A percentile compares a stretch with the other conserved stretches of the same genome.
Evolutionary conservation across 2,888 invertebrate species (phyloP).

Genomic region (Amblyjoppa fuscipennis): DNA sequence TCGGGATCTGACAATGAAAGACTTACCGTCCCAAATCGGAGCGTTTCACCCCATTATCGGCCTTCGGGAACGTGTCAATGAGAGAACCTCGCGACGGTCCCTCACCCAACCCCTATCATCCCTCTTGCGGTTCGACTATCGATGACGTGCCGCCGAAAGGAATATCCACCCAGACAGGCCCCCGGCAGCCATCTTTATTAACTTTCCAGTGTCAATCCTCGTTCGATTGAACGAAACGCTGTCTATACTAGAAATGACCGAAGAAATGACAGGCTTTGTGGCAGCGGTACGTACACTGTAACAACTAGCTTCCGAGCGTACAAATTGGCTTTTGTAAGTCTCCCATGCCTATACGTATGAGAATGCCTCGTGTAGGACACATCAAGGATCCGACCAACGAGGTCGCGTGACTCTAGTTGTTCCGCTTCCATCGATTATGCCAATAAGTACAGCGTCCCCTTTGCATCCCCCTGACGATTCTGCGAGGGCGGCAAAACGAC

Average conservation of each 20-base stretch:
- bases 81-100: no score
- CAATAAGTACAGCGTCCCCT: constrained; percentile 50
- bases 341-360: constrained; percentile 17
- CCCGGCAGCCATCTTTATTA: not conserved
- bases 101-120: not conserved
- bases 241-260: not conserved
- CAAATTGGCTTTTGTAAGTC: constrained; percentile 15
- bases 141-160: not conserved
- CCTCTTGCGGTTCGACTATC: not conserved
- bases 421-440: constrained; percentile 54
- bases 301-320: not conserved
- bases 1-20: not conserved
- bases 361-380: not conserved
- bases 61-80: no score
- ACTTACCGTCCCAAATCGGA: not conserved
- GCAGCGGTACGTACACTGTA: not conserved
- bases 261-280: constrained; percentile 6
- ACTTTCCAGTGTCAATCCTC: constrained; percentile 12
- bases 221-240: not conserved
- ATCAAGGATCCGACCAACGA: constrained; percentile 49
- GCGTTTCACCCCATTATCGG: not conserved
- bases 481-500: not conserved
- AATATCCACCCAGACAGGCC: not conserved
- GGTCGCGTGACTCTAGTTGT: constrained; percentile 55
- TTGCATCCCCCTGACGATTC: constrained; percentile 41